phyloP scores from a whole-genome alignment of 2,888 invertebrate genomes.

The Criorhina ranunculi region DNA sequence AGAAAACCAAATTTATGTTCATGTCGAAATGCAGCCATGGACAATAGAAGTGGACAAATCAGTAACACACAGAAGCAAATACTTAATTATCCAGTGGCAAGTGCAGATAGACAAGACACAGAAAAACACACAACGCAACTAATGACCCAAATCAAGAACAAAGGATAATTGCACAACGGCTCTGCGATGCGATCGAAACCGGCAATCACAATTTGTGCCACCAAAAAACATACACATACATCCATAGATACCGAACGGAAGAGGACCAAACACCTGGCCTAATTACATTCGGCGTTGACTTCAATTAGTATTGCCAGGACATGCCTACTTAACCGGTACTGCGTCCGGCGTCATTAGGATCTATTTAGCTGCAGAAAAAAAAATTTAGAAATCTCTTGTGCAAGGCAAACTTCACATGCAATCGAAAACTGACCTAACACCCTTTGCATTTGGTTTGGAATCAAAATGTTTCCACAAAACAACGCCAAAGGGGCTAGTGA shows the following conservation, averaged over 20 bases:
- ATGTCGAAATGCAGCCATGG: neutral
- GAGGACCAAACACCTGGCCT: constrained; percentile 58
- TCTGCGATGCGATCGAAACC: constrained; percentile 58
- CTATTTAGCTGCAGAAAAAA: constrained; percentile 48
- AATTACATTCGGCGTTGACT: constrained; percentile 65
- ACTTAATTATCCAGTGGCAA: constrained; percentile 24
- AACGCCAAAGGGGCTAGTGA: constrained; percentile 52
- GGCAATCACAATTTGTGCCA: constrained; percentile 61
- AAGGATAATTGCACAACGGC: constrained; percentile 54
- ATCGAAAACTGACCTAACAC: constrained; percentile 64
- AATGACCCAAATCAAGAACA: constrained; percentile 68
- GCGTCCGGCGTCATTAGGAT: constrained; percentile 57
- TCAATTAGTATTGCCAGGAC: constrained; percentile 63
- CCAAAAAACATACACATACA: constrained; percentile 41
- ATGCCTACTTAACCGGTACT: constrained; percentile 51
- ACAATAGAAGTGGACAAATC: constrained; percentile 14
- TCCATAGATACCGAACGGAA: constrained; percentile 18
- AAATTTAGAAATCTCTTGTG: constrained; percentile 31
- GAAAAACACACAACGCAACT: constrained; percentile 58
- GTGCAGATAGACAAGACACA: constrained; percentile 16
- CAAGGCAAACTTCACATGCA: constrained; percentile 36
- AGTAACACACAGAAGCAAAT: constrained; percentile 14
- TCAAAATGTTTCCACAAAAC: constrained; percentile 46
- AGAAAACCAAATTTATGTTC: neutral
- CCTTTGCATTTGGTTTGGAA: constrained; percentile 53